These are phyloP conservation scores for Acanthurus lineatus DNA, from an alignment of 2,797 vertebrate species.

Conservation along the genomic window DNA sequence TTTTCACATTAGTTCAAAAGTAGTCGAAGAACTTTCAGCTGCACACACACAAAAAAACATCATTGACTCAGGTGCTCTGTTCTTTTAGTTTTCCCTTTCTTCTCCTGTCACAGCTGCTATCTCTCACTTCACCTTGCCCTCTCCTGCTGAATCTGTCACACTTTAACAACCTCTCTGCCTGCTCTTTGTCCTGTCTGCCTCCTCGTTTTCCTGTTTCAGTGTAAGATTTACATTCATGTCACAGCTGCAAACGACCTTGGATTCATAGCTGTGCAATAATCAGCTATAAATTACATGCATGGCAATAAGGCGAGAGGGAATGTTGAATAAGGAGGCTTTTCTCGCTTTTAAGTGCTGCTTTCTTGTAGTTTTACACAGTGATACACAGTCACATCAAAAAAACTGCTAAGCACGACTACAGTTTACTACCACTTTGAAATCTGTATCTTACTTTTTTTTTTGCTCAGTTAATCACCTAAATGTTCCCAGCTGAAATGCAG, in stretches of 20 bases:
- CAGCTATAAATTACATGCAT: slow-evolving; percentile 54
- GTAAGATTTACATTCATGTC: slow-evolving; percentile 42
- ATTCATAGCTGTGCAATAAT: slow-evolving; percentile 51
- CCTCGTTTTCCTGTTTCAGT: not conserved
- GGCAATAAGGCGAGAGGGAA: slow-evolving; percentile 15
- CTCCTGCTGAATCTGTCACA: not conserved
- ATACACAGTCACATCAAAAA: not conserved
- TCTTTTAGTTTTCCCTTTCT: not conserved
- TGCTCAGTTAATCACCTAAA: not conserved
- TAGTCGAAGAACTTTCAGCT: not conserved
- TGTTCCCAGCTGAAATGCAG: not conserved
- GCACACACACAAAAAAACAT: not conserved
- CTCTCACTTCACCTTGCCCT: slow-evolving; percentile 12
- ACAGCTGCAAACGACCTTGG: slow-evolving; percentile 51
- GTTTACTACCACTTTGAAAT: not conserved
- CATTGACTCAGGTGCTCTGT: not conserved
- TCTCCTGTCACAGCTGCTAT: slow-evolving; percentile 18
- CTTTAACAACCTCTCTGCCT: slow-evolving; percentile 9
- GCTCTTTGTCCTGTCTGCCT: slow-evolving; percentile 3
- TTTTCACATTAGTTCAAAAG: not conserved
- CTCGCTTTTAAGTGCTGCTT: not conserved
- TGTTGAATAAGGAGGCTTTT: slow-evolving; percentile 13
- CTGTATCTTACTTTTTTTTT: not conserved
- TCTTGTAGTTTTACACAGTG: slow-evolving; percentile 7
- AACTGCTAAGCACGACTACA: not conserved